phyloP scores from a whole-genome alignment of 2,797 vertebrate genomes.

The Phrynocephalus guinanensis region DNA sequence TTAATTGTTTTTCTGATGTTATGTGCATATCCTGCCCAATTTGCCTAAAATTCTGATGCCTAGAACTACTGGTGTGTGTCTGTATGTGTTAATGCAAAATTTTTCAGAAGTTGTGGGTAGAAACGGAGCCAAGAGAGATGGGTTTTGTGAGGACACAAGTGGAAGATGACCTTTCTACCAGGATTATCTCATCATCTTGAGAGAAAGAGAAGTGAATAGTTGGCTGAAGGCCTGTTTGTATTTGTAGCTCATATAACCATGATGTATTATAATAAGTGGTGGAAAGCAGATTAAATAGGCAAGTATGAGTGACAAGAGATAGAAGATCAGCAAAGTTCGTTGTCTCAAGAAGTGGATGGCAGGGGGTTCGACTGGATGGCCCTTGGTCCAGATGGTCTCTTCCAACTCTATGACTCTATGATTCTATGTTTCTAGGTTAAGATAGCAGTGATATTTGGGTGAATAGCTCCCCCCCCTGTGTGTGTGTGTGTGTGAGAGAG shows the following conservation, averaged over 20 bases:
- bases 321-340: background rate
- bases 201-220: background rate
- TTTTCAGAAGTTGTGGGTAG: background rate
- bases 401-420: too few species aligned
- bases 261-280: background rate
- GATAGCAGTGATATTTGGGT: background rate
- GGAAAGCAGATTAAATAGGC: background rate
- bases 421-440: background rate
- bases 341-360: background rate
- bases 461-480: too few species aligned
- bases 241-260: background rate
- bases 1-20: conserved; percentile 19
- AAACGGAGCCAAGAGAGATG: background rate
- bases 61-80: background rate
- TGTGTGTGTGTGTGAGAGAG: too few species aligned
- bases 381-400: too few species aligned
- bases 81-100: background rate
- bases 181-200: too few species aligned
- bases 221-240: background rate
- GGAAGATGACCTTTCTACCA: background rate
- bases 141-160: conserved; percentile 7
- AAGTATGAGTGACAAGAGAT: background rate
- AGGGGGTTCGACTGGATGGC: too few species aligned
- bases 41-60: conserved; percentile 17
- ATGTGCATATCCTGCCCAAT: background rate